Conservation (phyloP, 2,888 invertebrate species). For the Pheosia gnoma region DNA sequence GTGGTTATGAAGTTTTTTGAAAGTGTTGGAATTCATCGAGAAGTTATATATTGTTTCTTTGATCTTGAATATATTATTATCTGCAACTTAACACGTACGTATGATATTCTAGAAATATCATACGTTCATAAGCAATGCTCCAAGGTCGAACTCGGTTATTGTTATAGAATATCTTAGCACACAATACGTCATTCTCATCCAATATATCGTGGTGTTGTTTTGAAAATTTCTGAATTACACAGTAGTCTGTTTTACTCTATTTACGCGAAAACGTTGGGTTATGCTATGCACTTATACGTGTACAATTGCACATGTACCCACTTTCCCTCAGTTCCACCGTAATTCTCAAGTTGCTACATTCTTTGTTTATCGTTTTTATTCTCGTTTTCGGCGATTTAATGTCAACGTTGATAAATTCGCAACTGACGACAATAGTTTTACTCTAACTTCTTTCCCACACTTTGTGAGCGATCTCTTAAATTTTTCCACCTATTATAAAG, state of each 20-base stretch:
- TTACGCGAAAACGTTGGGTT: conserved; percentile 62
- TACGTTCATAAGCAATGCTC: conserved; percentile 46
- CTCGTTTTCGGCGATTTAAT: conserved; percentile 27
- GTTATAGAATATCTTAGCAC: conserved; percentile 42
- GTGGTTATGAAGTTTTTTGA: conserved; percentile 26
- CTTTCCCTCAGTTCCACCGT: conserved; percentile 59
- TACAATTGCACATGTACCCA: conserved; percentile 37
- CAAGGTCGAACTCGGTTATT: conserved; percentile 70
- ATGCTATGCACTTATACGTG: conserved; percentile 50
- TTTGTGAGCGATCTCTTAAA: conserved; percentile 15
- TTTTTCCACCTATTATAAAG: conserved; percentile 15
- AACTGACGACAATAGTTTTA: background rate
- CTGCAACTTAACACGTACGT: conserved; percentile 29
- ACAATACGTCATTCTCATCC: conserved; percentile 31
- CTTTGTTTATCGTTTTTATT: conserved; percentile 26
- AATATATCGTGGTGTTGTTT: conserved; percentile 19
- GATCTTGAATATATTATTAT: conserved; percentile 31
- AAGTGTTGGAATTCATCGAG: conserved; percentile 11
- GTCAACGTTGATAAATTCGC: conserved; percentile 19
- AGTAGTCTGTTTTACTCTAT: conserved; percentile 59
- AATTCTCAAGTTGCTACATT: conserved; percentile 35
- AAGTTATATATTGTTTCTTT: conserved; percentile 32
- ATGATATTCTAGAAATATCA: conserved; percentile 55
- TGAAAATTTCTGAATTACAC: conserved; percentile 43
- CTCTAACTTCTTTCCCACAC: conserved; percentile 4